Base-by-base conservation (phyloP, 1,140 invertebrate species). In the Drosophila nikananu region DNA sequence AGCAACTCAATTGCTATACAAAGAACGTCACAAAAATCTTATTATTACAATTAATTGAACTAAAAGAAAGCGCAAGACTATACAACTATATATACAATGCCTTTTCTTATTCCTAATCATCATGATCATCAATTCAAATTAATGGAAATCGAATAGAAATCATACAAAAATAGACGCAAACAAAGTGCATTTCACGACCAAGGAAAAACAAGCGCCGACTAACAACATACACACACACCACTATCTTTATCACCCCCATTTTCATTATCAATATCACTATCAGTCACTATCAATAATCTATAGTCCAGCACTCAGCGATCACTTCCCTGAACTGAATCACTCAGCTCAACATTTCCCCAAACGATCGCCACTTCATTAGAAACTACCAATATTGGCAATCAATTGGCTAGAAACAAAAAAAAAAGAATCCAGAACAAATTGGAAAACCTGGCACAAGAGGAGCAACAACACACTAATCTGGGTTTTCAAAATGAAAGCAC, bases 101-200 rank as follows among this genome's bases (percentile, higher is more conserved):
- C 81, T 87, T 87, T 87, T 87, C 84, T 89, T 84, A 87, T 89
- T 89, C 81, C 70, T 76, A 62, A 76, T 72, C 76, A 51, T 61
- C 64, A 61, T 25, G 63, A 79, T 65, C 63, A 70, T 54, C 54
- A 68, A 66, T 86, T 37, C 61, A 78, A 77, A 63, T 39, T 52
- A 80, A 80, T 67, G 67, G 51, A 68, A 73, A 77, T 46, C 35
- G 25, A 63, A 41, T 66, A 58, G 30, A 48, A 66, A 41, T 41
- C 19, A 58, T 46, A 65, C 59, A 54, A 54, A 57, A 61, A 79
- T 60, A 62, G 68, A 54, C 19, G 52, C 58, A 66, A 48, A 51
- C 37, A 65, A 67, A 72, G 81, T 63, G 58, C 80, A 78, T 68
- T 75, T 21, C 48, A 54, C 10, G 51, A 32, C 17, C 55, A 61